Evolutionary conservation across 2,888 invertebrate species (phyloP).

Genomic region (Trichogramma dendrolimi): DNA sequence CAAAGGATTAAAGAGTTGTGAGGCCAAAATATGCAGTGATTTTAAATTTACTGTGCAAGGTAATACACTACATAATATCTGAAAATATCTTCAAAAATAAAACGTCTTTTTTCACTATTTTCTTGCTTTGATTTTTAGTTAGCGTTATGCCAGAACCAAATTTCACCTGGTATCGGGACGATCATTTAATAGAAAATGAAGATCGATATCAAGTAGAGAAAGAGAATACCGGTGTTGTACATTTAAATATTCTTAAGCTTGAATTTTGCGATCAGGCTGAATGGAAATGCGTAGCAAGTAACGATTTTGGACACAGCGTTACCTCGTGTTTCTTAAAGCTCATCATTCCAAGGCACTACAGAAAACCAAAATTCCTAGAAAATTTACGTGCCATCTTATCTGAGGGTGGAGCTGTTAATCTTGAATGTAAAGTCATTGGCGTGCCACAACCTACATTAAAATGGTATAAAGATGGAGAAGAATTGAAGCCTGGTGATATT

Average conservation of each 20-base stretch:
- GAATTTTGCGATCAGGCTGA: constrained; percentile 85
- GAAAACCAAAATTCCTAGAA: constrained; percentile 82
- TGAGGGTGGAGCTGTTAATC: constrained; percentile 83
- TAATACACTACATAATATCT: constrained; percentile 41
- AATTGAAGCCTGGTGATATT: constrained; percentile 85
- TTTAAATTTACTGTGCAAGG: constrained; percentile 79
- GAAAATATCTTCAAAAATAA: not conserved
- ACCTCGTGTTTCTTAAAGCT: constrained; percentile 83
- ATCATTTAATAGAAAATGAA: constrained; percentile 66
- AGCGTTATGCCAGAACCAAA: constrained; percentile 76
- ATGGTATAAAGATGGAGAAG: constrained; percentile 89
- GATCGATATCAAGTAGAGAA: constrained; percentile 66
- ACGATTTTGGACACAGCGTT: constrained; percentile 84
- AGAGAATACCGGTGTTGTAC: constrained; percentile 69
- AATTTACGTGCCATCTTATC: constrained; percentile 79
- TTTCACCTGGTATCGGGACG: constrained; percentile 85
- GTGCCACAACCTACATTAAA: constrained; percentile 85
- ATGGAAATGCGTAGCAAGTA: constrained; percentile 87
- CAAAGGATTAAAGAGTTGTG: constrained; percentile 75
- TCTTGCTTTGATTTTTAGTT: constrained; percentile 55
- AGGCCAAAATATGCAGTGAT: constrained; percentile 77
- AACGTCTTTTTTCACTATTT: not conserved
- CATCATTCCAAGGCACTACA: constrained; percentile 81
- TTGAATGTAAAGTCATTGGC: constrained; percentile 89
- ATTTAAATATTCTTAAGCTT: constrained; percentile 68